Percentiles rank a stretch among this genome's conserved stretches.
phyloP scores from a whole-genome alignment of 2,797 vertebrate species.

The Heterohyrax brucei region DNA sequence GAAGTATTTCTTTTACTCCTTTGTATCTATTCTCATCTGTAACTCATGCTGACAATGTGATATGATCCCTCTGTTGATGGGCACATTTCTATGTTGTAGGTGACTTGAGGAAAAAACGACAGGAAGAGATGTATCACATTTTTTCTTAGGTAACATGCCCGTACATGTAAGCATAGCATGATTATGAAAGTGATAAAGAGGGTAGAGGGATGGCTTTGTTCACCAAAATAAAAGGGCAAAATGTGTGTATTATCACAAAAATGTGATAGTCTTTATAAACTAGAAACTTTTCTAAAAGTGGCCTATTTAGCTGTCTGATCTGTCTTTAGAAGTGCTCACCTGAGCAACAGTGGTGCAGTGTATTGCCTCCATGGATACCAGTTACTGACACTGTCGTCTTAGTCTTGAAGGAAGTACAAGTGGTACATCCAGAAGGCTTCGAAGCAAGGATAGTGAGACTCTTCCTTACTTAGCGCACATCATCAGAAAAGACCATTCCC shows the following conservation, averaged over 20 bases:
- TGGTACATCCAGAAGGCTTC: not conserved
- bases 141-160: not conserved
- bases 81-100: not conserved
- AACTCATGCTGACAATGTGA: not conserved
- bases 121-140: not conserved
- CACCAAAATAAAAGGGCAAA: not conserved
- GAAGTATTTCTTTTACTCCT: not conserved
- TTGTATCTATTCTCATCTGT: not conserved
- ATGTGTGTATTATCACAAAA: not conserved
- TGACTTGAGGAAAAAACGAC: not conserved
- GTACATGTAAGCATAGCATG: not conserved
- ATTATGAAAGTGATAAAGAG: not conserved
- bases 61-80: not conserved
- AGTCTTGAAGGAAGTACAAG: not conserved
- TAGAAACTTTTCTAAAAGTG: not conserved
- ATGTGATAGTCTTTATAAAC: not conserved
- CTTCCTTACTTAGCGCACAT: not conserved
- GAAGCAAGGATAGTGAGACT: not conserved
- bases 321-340: not conserved
- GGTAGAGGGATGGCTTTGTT: not conserved
- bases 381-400: not conserved
- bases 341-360: not conserved
- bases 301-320: not conserved
- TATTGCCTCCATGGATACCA: not conserved
- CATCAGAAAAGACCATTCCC: not conserved